Conservation (phyloP, 2,797 vertebrate species). For the Chromobotia macracanthus region DNA sequence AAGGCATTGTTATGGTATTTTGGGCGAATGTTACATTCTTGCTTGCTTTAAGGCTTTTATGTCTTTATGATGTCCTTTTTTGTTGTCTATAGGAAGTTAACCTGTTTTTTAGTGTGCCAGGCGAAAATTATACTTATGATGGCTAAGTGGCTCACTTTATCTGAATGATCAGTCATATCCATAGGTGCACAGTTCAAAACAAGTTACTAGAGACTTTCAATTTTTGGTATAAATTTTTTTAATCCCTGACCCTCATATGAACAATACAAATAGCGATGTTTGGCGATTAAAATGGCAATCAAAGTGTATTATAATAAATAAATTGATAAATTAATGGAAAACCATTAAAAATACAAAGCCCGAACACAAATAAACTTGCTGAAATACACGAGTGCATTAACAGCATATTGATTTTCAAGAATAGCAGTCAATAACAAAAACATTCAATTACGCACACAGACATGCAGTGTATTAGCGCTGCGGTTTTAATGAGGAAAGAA, state of each 20-base stretch:
- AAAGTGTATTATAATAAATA: too few relatives aligned
- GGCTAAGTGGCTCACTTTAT: too few relatives aligned
- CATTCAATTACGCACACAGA: slow-evolving; percentile 12
- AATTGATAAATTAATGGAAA: neutral
- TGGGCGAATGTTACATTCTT: too few relatives aligned
- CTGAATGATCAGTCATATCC: too few relatives aligned
- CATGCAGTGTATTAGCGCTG: slow-evolving; percentile 5
- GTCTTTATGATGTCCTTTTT: too few relatives aligned
- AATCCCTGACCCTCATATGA: neutral
- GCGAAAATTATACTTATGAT: too few relatives aligned
- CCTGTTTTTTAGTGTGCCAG: too few relatives aligned
- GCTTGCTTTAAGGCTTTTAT: too few relatives aligned
- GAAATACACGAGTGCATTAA: slow-evolving; percentile 1
- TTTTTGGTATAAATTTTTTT: neutral
- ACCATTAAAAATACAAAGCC: neutral
- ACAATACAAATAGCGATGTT: neutral
- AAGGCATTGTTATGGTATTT: too few relatives aligned
- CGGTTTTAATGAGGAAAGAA: neutral
- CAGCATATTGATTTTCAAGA: slow-evolving; percentile 27
- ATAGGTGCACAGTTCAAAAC: neutral
- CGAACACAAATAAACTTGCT: neutral
- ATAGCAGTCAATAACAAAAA: slow-evolving; percentile 25
- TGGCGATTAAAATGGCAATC: too few relatives aligned
- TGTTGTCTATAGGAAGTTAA: too few relatives aligned
- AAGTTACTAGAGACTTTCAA: neutral